Evolutionary conservation across 2,888 invertebrate genomes (phyloP), one percentile per base, ranked within the genome.

Genomic region (Cataglyphis albicans): DNA sequence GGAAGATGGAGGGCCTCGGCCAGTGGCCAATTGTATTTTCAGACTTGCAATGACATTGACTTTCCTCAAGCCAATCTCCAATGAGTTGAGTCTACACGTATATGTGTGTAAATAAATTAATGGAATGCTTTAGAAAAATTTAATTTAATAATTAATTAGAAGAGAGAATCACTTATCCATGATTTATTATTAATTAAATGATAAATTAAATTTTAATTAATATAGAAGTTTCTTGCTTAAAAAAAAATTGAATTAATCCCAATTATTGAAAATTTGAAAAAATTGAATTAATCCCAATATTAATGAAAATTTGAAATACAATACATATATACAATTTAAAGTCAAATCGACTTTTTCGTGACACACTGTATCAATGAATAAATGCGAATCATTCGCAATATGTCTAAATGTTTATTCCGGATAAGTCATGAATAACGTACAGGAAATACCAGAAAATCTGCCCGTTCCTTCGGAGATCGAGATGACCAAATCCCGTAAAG

Each of bases 31-130:
- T 64, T 70, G 84, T 90, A 90, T 90, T 90, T 89, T 87, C 82
- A 84, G 74, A 32, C 12, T 78, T 67, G 41, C 80, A 82, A 74
- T 86, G 90, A 90, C 90, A 90, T 90, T 90, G 90, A 90, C 90
- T 89, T 88, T 89, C 85, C 72, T 82, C 80, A 84, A 86, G 84
- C 82, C 9, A 48, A 12, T 52, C 68, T 86, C 86, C 89, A 89
- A 89, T 82, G 68, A 29, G 44, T 5, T n/a, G 41, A n/a, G 44
- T 68, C n/a, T 29, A 44, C 3, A 44, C n/a, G 7, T 48, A 2
- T n/a, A 18, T 18, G 5, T 48, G 48, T 48, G n/a, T n/a, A 6
- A 52, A 52, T 52, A n/a, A 48, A 65, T 44, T 25, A 1, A 29
- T 48, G 6, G 18, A 72, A 32, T 57, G 5, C 29, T 25, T 18